Base-by-base conservation (phyloP, 2,888 invertebrate genomes). In the Adelphocoris suturalis region DNA sequence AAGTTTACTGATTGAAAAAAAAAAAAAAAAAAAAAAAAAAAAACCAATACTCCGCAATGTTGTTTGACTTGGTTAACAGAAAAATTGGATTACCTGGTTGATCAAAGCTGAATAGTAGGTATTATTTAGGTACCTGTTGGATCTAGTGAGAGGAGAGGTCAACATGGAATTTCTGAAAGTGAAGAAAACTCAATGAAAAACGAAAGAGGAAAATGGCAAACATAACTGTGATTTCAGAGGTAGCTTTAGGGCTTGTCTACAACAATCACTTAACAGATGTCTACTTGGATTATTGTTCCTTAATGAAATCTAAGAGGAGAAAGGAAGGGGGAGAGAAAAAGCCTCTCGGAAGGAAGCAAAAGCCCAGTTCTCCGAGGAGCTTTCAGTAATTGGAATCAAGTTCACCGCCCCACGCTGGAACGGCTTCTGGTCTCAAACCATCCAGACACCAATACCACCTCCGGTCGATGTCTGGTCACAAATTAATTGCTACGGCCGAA, bases 341-440 rank as follows among this genome's bases (percentile, higher is more conserved):
- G 78, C 37, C 46, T 46, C 37, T 80, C 78, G 16, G 46, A 47
- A 19, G 16, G 27, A 37, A 76, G 16, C 76, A 37, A 52, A 68
- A 52, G 52, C 16, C 14, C 14, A 52, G 52, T 52, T 14, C 68
- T 68, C 19, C 11, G 9, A 19, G 55, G 82, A 19, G 52, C 48
- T 82, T 13, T 82, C 55, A 47, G 82, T 82, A 82, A 82, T 82
- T 82, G 82, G 82, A 82, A 82, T 55, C 82, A 82, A 81, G 81
- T 47, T 19, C 16, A 12, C 76, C 46, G 5, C 13, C 11, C 47
- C 19, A n/a, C 78, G 78, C 78, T 37, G 37, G 78, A n/a, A 19
- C 19, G 78, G 16, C 14, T 7, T 46, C 47, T 80, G 46, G 37
- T 9, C 37, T 5, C 46, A 46, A 80, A 80, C 47, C 78, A 68